These are phyloP conservation scores for Drosophila heteroneura DNA, from an alignment of 2,888 invertebrate species.

Conservation along the genomic window DNA sequence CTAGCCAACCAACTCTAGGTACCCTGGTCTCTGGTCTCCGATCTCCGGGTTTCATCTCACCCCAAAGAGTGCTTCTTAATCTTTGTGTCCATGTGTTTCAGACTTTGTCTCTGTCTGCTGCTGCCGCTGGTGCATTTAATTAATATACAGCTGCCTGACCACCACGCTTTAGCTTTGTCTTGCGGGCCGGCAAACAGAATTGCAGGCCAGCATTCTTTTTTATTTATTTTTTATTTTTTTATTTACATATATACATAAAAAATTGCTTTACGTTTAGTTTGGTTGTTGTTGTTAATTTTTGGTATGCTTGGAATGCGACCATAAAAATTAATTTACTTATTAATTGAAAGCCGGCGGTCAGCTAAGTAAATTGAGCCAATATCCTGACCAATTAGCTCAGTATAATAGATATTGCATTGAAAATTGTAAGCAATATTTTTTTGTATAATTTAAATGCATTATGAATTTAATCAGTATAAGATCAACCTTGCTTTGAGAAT, in stretches of 20 bases:
- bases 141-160: conserved; percentile 57
- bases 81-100: conserved; percentile 17
- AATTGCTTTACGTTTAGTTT: conserved; percentile 60
- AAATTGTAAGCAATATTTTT: neutral
- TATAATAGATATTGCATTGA: neutral
- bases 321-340: conserved; percentile 47
- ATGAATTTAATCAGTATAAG: neutral
- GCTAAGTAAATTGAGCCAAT: neutral
- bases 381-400: conserved; percentile 1
- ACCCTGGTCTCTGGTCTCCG: neutral
- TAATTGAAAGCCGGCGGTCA: conserved; percentile 26
- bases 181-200: conserved; percentile 30
- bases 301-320: conserved; percentile 64
- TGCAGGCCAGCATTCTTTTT: conserved; percentile 27
- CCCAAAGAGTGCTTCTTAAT: conserved; percentile 32
- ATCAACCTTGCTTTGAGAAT: neutral
- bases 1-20: conserved; percentile 12
- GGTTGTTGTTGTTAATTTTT: conserved; percentile 35
- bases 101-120: conserved; percentile 10
- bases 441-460: neutral
- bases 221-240: neutral
- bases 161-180: conserved; percentile 57
- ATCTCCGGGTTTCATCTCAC: conserved; percentile 11
- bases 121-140: conserved; percentile 61
- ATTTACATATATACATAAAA: conserved; percentile 27